These are phyloP conservation scores for Pterostichus niger DNA, from an alignment of 2,888 invertebrate species.

Conservation along the genomic window DNA sequence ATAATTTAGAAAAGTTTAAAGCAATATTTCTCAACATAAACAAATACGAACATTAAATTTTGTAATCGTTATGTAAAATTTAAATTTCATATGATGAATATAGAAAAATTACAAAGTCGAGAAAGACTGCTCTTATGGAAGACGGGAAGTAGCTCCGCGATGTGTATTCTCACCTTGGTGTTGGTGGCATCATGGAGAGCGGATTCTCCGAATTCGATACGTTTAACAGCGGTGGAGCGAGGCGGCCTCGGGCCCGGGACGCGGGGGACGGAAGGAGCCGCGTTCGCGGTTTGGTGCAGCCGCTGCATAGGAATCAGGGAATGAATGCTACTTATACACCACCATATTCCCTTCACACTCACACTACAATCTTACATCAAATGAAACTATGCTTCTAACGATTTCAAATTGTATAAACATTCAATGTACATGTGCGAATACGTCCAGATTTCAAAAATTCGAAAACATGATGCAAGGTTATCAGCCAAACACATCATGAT, in stretches of 20 bases:
- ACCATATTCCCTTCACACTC: constrained; percentile 71
- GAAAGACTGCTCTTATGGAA: neutral
- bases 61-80: no score
- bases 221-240: constrained; percentile 77
- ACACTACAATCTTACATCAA: constrained; percentile 69
- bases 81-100: no score
- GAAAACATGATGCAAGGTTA: constrained; percentile 20
- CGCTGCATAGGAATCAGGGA: constrained; percentile 76
- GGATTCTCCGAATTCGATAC: constrained; percentile 77
- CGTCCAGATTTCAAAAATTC: constrained; percentile 10
- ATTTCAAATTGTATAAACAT: constrained; percentile 21
- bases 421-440: constrained; percentile 47
- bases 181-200: constrained; percentile 71
- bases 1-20: neutral
- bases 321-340: constrained; percentile 72
- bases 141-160: neutral
- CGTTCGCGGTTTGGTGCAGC: constrained; percentile 75
- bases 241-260: constrained; percentile 72
- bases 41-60: neutral
- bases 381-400: constrained; percentile 41
- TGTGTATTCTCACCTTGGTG: constrained; percentile 75
- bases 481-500: constrained; percentile 27
- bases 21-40: neutral
- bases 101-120: neutral
- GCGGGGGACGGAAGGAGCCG: constrained; percentile 72